A percentile compares a stretch with the other conserved stretches of the same genome.
Evolutionary conservation across 2,797 vertebrate genomes (phyloP).

Genomic region (Sebastes elongatus): DNA sequence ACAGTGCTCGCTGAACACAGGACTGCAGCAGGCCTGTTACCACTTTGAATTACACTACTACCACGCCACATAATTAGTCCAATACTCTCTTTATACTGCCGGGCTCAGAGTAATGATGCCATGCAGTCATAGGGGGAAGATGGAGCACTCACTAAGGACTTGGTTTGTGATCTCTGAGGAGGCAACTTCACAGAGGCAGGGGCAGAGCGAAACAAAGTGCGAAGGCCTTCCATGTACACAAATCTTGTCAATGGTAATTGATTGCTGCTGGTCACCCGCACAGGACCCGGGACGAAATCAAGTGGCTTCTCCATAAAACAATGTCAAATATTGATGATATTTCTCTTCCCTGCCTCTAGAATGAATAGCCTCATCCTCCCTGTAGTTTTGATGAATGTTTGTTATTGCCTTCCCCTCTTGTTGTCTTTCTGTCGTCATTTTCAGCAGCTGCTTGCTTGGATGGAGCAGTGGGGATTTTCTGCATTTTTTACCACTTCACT

Average conservation of each 20-base stretch:
- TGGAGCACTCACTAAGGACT: slow-evolving; percentile 68
- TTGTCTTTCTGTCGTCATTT: slow-evolving; percentile 78
- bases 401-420: slow-evolving; percentile 77
- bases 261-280: slow-evolving; percentile 82
- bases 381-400: slow-evolving; percentile 85
- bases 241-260: slow-evolving; percentile 85
- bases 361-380: slow-evolving; percentile 83
- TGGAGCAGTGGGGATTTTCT: slow-evolving; percentile 6
- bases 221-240: slow-evolving; percentile 78
- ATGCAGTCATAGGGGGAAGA: slow-evolving; percentile 58
- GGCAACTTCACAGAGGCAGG: slow-evolving; percentile 67
- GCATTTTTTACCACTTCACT: slow-evolving; percentile 16
- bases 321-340: slow-evolving; percentile 89
- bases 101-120: slow-evolving; percentile 53
- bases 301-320: slow-evolving; percentile 87
- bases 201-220: slow-evolving; percentile 73
- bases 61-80: slow-evolving; percentile 49
- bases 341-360: slow-evolving; percentile 83
- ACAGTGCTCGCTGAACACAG: background rate
- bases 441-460: slow-evolving; percentile 31
- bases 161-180: slow-evolving; percentile 74
- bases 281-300: slow-evolving; percentile 83
- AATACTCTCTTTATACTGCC: slow-evolving; percentile 33
- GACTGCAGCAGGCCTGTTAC: background rate
- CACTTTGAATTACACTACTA: slow-evolving; percentile 24